These are phyloP conservation scores for Salvator merianae DNA, from an alignment of 2,113 vertebrate genomes.

Conservation along the genomic window DNA sequence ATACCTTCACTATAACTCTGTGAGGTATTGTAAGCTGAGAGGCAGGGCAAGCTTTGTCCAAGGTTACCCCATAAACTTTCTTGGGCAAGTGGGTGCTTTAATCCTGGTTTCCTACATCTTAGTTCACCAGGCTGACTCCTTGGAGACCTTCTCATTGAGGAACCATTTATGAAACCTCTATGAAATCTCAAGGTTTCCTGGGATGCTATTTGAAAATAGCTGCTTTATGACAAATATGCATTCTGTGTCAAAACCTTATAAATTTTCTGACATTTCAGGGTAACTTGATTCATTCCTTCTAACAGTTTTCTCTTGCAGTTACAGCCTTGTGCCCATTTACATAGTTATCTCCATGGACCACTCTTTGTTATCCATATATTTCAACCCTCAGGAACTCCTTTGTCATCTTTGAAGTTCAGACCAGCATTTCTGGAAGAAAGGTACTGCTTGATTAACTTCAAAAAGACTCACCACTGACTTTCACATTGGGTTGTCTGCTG, in stretches of 20 bases:
- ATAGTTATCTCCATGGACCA: conserved; percentile 57
- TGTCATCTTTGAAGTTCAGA: conserved; percentile 44
- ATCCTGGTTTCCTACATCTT: no score
- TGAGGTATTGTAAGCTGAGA: no score
- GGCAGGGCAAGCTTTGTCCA: no score
- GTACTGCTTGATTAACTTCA: conserved; percentile 54
- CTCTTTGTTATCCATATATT: conserved; percentile 42
- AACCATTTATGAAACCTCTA: neutral
- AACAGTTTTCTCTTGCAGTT: conserved; percentile 21
- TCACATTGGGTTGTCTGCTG: conserved; percentile 44
- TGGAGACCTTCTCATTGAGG: neutral
- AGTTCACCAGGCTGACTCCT: no score
- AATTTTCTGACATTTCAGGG: conserved; percentile 38
- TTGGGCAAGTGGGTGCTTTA: no score
- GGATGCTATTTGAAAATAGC: neutral
- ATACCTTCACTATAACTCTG: no score
- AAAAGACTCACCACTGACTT: conserved; percentile 40
- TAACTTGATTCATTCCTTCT: conserved; percentile 37
- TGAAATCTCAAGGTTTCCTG: neutral
- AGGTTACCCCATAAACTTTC: no score
- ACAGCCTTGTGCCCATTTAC: conserved; percentile 56
- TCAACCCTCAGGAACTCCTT: conserved; percentile 26
- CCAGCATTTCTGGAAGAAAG: conserved; percentile 27
- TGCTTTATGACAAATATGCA: conserved; percentile 19
- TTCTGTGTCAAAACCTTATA: conserved; percentile 27